Evolutionary conservation across 2,888 invertebrate genomes (phyloP), one percentile per base, ranked within the genome.

Genomic region (Drosophila hawaiiensis): DNA sequence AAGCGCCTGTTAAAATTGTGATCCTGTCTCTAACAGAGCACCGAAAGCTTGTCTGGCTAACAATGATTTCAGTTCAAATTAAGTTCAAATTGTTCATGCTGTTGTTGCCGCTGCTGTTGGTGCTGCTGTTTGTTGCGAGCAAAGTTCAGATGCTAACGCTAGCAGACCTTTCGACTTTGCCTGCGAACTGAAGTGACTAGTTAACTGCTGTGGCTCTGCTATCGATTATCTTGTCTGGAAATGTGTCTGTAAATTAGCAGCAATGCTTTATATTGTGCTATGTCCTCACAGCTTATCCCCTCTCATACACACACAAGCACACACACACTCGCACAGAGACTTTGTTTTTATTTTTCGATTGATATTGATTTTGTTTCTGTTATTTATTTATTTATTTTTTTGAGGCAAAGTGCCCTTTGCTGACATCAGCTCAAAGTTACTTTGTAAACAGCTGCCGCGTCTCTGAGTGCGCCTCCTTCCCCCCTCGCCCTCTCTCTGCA

Each of bases 61-160:
- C 43, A 47, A 22, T 14, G 22, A 47, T 16, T 47, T 16, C 16
- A 25, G 7, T 43, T 43, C 22, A 43, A 14, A 22, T 14, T 43
- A 22, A 14, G 1, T 14, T 35, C 14, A 35, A 35, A 35, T 35
- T 43, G 12, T 43, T 22, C 22, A 12, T 22, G 22, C 12, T 43
- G 22, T 33, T 50, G 25, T 22, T 22, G 25, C 19, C 4, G 25
- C 22, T 2, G 28, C 33, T 50, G 31, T 14, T 14, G 54, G 47
- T 37, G 31, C 31, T 33, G 28, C 25, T 50, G n/a, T 52, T 43
- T 41, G 59, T 62, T 49, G 25, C 33, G 59, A 35, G 52, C 78
- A 68, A 78, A 71, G 75, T 70, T 78, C 78, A 74, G 55, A 62
- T 74, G 78, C 66, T 31, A 29, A 29, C 22, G 28, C 49, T 50